Base-by-base conservation (phyloP, 2,888 invertebrate genomes). In the Lordiphosa andalusiaca region DNA sequence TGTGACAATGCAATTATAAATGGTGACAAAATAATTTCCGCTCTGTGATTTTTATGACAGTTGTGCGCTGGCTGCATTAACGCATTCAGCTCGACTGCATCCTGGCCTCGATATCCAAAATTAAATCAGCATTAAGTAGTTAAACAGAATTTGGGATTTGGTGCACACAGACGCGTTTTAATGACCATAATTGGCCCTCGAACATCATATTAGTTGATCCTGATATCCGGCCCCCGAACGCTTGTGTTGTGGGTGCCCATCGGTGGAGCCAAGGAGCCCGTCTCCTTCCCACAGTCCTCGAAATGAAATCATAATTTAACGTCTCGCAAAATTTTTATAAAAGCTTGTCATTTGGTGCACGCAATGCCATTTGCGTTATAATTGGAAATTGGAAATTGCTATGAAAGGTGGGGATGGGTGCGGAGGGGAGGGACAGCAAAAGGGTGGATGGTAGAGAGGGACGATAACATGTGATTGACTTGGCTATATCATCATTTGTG, bases 1-100 rank as follows among this genome's bases (percentile, higher is more conserved):
- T 83, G 82, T 86, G 87, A 86, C 86, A 87, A 86, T 86, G 85
- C 86, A 86, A 86, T 86, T 86, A 86, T 87, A 86, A 86, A 86
- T 86, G 87, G 87, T 86, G 87, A 86, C 87, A 87, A 86, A 87
- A 87, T 86, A 86, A 87, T 86, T 86, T 86, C 84, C 86, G 85
- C 85, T 77, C 78, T 80, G 84, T 86, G 86, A 87, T 86, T 87
- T 86, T 86, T 86, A 86, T 86, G 86, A 86, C 86, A 86, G 86
- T 86, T 86, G 86, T 83, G 72, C 64, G 72, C 68, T 54, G 52
- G 23, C 52, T 48, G 53, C 47, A 46, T 36, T 25, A 13, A 25
- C 23, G 53, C 69, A 71, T 83, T 85, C 73, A 69, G 72, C 82
- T 82, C 65, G 68, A 67, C 39, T 76, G 78, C 71, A 63, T 55